Conservation (phyloP, 2,797 vertebrate species). For the Mallotus villosus region DNA sequence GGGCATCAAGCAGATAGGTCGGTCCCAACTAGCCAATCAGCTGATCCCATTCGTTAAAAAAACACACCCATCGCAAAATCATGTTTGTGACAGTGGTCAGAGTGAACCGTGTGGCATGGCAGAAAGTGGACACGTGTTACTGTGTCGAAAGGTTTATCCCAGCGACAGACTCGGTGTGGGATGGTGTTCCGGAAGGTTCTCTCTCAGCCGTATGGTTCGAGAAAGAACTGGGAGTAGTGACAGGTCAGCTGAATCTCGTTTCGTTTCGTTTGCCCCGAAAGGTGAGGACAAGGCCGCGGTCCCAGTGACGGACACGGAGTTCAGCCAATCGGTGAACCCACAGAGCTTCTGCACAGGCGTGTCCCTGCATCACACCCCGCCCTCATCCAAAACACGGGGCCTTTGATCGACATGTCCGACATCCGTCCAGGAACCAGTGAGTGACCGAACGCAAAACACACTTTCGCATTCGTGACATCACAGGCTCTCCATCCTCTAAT, state of each 20-base stretch:
- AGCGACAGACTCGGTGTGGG: too few relatives aligned
- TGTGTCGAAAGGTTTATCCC: neutral
- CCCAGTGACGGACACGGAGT: constrained; percentile 93
- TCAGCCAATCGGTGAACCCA: constrained; percentile 95
- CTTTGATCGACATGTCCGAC: constrained; percentile 98
- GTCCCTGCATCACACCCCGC: constrained; percentile 96
- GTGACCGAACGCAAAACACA: constrained; percentile 38
- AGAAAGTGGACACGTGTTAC: neutral
- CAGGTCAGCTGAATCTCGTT: neutral
- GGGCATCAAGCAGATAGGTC: constrained; percentile 96
- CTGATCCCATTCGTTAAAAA: neutral
- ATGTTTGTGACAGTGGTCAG: neutral
- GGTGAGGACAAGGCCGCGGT: constrained; percentile 97
- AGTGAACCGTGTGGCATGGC: neutral
- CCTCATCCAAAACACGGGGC: constrained; percentile 96
- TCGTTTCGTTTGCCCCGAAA: constrained; percentile 41
- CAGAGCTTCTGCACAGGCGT: constrained; percentile 98
- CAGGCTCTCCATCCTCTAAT: neutral
- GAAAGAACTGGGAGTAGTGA: neutral
- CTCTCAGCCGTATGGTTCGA: neutral
- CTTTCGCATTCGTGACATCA: too few relatives aligned
- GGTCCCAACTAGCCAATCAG: constrained; percentile 45
- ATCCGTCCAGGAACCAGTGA: constrained; percentile 97
- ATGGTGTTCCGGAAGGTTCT: neutral
- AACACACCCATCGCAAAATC: neutral